These are phyloP conservation scores for Pitta sordida DNA, from an alignment of 2,113 vertebrate genomes.

Conservation along the genomic window DNA sequence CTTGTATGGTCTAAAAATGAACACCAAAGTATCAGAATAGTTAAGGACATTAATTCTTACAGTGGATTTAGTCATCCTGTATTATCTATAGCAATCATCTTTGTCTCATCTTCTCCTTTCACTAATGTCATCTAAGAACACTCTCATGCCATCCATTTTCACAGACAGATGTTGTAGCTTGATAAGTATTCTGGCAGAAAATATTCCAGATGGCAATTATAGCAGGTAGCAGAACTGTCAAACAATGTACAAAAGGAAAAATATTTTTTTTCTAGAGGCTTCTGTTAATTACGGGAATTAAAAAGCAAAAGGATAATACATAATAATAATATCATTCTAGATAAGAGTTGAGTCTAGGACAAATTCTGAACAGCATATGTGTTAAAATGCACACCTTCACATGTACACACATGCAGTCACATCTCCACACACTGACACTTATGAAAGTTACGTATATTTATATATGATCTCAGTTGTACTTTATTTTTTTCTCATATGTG, in stretches of 20 bases:
- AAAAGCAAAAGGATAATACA: neutral
- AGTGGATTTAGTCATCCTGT: neutral
- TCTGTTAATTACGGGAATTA: conserved; percentile 19
- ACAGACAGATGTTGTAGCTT: neutral
- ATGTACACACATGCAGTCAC: neutral
- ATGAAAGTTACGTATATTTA: neutral
- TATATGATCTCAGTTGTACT: neutral
- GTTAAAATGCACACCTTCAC: neutral
- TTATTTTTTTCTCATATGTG: neutral
- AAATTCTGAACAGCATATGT: neutral
- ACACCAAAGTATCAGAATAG: neutral
- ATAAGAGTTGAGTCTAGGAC: neutral
- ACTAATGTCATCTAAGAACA: neutral
- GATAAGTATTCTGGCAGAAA: conserved; percentile 8
- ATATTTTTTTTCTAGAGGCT: neutral
- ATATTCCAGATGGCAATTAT: conserved; percentile 1
- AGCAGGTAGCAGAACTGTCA: neutral
- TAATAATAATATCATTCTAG: neutral
- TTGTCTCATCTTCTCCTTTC: neutral
- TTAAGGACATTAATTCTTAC: neutral
- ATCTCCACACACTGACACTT: neutral
- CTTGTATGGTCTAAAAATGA: neutral
- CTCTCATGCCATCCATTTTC: neutral
- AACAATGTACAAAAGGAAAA: neutral
- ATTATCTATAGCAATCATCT: neutral